Base-by-base conservation (phyloP, 2,888 invertebrate genomes). In the Apotomis betuletana region DNA sequence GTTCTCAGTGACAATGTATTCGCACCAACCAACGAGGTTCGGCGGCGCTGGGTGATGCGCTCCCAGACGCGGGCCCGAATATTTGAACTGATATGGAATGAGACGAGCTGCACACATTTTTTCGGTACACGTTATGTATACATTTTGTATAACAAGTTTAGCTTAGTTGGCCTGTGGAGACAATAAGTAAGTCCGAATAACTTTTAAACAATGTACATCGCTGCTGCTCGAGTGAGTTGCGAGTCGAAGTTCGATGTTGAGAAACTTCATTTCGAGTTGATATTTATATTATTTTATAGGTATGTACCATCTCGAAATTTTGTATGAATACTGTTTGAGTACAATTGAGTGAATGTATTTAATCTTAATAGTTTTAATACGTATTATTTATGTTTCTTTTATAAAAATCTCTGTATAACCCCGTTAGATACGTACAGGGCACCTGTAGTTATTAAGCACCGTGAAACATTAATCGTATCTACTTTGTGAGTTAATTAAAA, bases 401-500 rank as follows among this genome's bases (percentile, higher is more conserved):
- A 87, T 85, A 84, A 85, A 65, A 87, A 82, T 86, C 86, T 83
- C 78, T 80, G 81, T 81, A 78, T 85, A 83, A 83, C 84, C 84
- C 82, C 81, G 80, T 83, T 83, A 76, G 79, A 83, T 77, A 77
- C 82, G 36, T 82, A 86, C 85, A 87, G 87, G 81, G 77, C 82
- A 76, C 79, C 84, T 87, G 87, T 85, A 81, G 77, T 81, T 80
- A 81, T 80, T 86, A 85, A 80, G 89, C 90, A 87, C 88, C 86
- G 55, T 73, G 74, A 74, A 74, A 81, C 80, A 81, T 84, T 88
- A 86, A 87, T 87, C 86, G 88, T 89, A 89, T 89, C 88, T 89
- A 84, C 89, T 90, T 89, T 90, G 90, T 90, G 89, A 87, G 88
- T 90, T 85, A 85, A 92, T 87, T 91, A 92, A 90, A 90, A 90